phyloP scores from a whole-genome alignment of 2,113 vertebrate species.

The Oreochromis tanganicae region DNA sequence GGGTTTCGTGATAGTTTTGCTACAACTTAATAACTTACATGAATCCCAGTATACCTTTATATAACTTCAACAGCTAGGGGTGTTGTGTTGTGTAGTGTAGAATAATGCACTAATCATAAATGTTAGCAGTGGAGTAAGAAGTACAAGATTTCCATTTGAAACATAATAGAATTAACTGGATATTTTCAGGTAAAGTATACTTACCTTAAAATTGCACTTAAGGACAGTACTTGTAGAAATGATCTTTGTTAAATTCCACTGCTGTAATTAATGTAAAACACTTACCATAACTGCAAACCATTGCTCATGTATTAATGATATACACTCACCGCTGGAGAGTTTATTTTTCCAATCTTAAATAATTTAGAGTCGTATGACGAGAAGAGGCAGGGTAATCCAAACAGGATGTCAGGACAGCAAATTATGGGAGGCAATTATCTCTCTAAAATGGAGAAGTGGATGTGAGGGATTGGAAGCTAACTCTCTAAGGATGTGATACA shows the following conservation, averaged over 20 bases:
- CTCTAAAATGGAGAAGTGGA: not conserved
- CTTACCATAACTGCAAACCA: not conserved
- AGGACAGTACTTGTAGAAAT: not conserved
- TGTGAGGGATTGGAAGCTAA: not conserved
- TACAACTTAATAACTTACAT: not conserved
- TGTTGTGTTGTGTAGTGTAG: fast-evolving
- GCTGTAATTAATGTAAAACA: not conserved
- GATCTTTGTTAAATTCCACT: not conserved
- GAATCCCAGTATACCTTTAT: not conserved
- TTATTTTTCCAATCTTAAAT: not conserved
- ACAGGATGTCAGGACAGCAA: not conserved
- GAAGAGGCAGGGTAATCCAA: not conserved
- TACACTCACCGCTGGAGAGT: not conserved
- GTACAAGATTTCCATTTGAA: not conserved
- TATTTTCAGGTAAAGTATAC: not conserved
- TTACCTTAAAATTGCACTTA: not conserved
- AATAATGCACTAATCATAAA: not conserved
- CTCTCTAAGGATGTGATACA: not conserved
- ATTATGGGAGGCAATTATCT: not conserved
- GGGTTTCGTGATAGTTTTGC: not conserved
- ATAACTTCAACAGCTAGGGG: not conserved
- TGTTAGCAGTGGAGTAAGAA: not conserved
- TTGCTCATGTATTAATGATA: not conserved
- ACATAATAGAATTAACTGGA: not conserved
- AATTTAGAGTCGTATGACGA: not conserved